Evolutionary conservation across 2,888 invertebrate species (phyloP).

Genomic region (Sinodicranocentrus sp.): DNA sequence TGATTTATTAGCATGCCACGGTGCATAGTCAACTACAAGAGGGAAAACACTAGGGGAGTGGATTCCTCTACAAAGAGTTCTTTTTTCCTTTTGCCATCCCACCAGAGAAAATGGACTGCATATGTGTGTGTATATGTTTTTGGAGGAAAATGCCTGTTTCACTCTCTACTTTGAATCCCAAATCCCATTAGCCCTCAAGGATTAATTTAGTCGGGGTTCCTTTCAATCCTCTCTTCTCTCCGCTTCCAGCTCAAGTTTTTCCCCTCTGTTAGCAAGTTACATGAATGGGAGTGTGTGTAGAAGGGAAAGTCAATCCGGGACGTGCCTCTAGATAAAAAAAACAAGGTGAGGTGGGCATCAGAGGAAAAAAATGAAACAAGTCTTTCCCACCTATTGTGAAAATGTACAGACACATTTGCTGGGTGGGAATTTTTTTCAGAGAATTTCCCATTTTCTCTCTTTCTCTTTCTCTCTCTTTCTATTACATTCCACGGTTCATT

Average conservation of each 20-base stretch:
- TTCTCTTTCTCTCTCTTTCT: too few relatives aligned
- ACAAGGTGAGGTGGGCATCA: not conserved
- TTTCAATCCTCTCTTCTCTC: conserved; percentile 38
- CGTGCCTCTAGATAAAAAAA: not conserved
- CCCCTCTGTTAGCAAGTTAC: too few relatives aligned
- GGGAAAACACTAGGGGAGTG: not conserved
- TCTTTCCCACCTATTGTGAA: too few relatives aligned
- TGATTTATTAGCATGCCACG: conserved; percentile 48
- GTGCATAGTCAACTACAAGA: not conserved
- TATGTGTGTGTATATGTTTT: too few relatives aligned
- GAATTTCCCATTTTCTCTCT: too few relatives aligned
- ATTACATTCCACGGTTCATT: not conserved
- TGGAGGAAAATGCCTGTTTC: too few relatives aligned
- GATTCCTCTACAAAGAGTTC: not conserved
- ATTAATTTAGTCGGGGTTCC: conserved; percentile 67
- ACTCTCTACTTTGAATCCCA: conserved; percentile 61
- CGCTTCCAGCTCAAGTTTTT: not conserved
- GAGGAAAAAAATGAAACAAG: not conserved
- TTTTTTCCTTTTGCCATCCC: not conserved
- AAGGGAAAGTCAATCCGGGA: too few relatives aligned
- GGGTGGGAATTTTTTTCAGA: too few relatives aligned
- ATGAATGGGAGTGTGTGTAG: too few relatives aligned
- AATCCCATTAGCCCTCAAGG: conserved; percentile 69
- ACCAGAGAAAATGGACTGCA: not conserved
- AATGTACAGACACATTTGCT: too few relatives aligned